These are phyloP conservation scores for Trissonchulus sp. DNA, from an alignment of 2,888 invertebrate species.

Conservation along the genomic window DNA sequence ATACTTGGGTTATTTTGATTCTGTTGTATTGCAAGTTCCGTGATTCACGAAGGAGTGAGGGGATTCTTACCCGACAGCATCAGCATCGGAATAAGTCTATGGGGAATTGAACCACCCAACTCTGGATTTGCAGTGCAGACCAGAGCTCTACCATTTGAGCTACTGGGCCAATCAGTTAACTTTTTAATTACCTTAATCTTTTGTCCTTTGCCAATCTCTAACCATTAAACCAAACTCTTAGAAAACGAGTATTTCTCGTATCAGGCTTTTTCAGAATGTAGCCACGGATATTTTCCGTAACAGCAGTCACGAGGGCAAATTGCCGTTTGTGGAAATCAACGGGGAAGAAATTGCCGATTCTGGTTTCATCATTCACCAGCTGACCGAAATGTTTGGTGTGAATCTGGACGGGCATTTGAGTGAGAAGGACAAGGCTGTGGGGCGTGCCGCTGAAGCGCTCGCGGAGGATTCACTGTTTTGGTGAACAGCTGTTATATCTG, in stretches of 20 bases:
- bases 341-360: constrained; percentile 88
- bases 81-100: no score
- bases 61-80: no score
- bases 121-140: no score
- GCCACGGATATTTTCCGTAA: background rate
- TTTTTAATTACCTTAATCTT: no score
- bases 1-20: no score
- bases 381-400: background rate
- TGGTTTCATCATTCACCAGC: constrained; percentile 68
- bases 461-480: constrained; percentile 10
- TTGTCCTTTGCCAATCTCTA: no score
- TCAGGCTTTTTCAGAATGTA: constrained; percentile 7
- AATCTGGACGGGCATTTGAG: background rate
- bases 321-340: constrained; percentile 86
- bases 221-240: no score
- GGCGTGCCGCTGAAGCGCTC: background rate
- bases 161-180: no score
- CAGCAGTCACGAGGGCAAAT: constrained; percentile 63
- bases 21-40: no score
- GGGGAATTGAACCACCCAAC: no score
- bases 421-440: background rate
- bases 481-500: background rate
- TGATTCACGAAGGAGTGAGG: no score
- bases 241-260: background rate
- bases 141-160: no score